Evolutionary conservation across 2,113 vertebrate species (phyloP).

Genomic region (Brachirus orientalis): DNA sequence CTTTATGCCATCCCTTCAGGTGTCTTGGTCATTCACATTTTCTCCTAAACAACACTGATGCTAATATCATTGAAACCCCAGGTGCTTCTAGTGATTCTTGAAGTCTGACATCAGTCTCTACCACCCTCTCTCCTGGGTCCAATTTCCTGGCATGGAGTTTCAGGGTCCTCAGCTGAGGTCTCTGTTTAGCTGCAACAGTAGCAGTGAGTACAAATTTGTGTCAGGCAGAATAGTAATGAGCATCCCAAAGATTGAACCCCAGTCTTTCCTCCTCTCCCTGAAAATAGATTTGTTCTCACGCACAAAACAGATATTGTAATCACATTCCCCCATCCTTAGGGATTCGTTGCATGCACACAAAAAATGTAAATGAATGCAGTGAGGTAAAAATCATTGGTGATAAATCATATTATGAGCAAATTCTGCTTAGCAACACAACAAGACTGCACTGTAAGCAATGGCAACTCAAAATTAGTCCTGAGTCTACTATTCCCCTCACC

Average conservation of each 20-base stretch:
- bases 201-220: slow-evolving; percentile 55
- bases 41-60: slow-evolving; percentile 41
- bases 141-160: slow-evolving; percentile 72
- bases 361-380: slow-evolving; percentile 69
- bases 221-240: slow-evolving; percentile 72
- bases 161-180: slow-evolving; percentile 71
- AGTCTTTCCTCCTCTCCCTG: slow-evolving; percentile 21
- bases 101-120: slow-evolving; percentile 73
- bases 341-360: slow-evolving; percentile 36
- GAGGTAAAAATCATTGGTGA: slow-evolving; percentile 57
- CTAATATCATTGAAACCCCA: slow-evolving; percentile 68
- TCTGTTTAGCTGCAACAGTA: slow-evolving; percentile 68
- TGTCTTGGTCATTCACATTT: slow-evolving; percentile 14
- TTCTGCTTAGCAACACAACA: slow-evolving; percentile 58
- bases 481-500: slow-evolving; percentile 31
- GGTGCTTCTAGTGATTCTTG: slow-evolving; percentile 60
- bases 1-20: slow-evolving; percentile 5
- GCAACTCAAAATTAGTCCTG: slow-evolving; percentile 42
- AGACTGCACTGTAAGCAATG: slow-evolving; percentile 65
- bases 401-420: slow-evolving; percentile 69
- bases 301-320: slow-evolving; percentile 65
- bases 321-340: slow-evolving; percentile 36
- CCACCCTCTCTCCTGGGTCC: slow-evolving; percentile 62
- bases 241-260: slow-evolving; percentile 53
- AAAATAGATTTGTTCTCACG: slow-evolving; percentile 64